Evolutionary conservation across 2,888 invertebrate species (phyloP), one percentile per base, ranked within the genome.

Genomic region (Coremacera marginata): DNA sequence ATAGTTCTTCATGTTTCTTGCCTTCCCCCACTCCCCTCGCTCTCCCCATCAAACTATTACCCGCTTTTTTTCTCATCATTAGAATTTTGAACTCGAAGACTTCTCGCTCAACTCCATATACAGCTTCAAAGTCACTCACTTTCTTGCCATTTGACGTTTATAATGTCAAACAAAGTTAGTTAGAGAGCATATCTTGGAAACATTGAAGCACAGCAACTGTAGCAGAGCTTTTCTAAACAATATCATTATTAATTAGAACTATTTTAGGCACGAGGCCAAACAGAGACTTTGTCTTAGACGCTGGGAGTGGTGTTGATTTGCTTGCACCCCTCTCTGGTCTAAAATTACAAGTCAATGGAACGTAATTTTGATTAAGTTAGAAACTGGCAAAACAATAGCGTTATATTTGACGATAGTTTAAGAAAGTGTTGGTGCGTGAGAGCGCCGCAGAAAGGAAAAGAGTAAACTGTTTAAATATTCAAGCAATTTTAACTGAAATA

Each of bases 101-200:
- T 19, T 19, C 55, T 60, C 11, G 27, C 57, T 44, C 9, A 25
- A 14, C 57, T 4, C 14, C 55, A 19, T 1, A 19, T 19, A 14
- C 55, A 22, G 19, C 55, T 19, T 44, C 44, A 44, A 44, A 44
- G 14, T 60, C 57, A 60, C 57, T 22, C 25, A 44, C 11, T 44
- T 60, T 9, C 44, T 49, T 57, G 60, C 37, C 68, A 16, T 63
- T 63, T 76, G 70, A 63, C 52, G 63, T 75, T 75, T 70, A n/a
- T 63, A 70, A 63, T 76, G 70, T 76, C 76, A 76, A 76, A 51
- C 70, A 76, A 67, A 70, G 63, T 70, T 62, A 27, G 22, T 31
- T 19, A n/a, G 37, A 19, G 34, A 51, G 65, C 34, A 31, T 11
- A 19, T 25, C 14, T 34, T 44, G 25, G 16, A 34, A 37, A 62